A percentile compares a stretch with the other conserved stretches of the same genome.
Evolutionary conservation across 2,888 invertebrate species (phyloP).

Genomic region (Xestia xanthographa): DNA sequence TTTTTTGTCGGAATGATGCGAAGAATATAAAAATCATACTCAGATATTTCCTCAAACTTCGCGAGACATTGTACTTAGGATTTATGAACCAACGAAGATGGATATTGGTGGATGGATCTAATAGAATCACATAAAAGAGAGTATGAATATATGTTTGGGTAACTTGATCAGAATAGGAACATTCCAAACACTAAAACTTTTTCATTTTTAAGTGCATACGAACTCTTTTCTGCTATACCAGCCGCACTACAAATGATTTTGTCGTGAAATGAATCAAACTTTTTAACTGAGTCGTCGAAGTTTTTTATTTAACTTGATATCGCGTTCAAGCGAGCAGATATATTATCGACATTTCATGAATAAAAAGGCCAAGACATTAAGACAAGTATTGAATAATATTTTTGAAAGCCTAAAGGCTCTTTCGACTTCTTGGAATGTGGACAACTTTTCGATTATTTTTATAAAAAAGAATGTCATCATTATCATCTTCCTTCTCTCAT

Average conservation of each 20-base stretch:
- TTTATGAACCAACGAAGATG: conserved; percentile 31
- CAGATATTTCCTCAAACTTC: conserved; percentile 12
- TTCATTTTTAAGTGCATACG: neutral
- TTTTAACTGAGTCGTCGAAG: conserved; percentile 59
- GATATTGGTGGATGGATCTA: conserved; percentile 22
- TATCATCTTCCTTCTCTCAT: neutral
- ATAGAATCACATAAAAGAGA: conserved; percentile 8
- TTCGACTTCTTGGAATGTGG: neutral
- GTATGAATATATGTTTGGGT: neutral
- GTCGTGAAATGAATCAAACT: conserved; percentile 66
- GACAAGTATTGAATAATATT: conserved; percentile 28
- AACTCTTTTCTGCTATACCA: conserved; percentile 15
- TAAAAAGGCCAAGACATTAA: conserved; percentile 45
- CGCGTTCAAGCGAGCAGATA: conserved; percentile 66
- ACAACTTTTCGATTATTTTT: neutral
- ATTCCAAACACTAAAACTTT: neutral
- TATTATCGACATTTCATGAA: conserved; percentile 70
- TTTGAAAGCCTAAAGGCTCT: neutral
- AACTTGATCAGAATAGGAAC: neutral
- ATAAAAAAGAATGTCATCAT: neutral
- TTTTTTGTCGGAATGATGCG: conserved; percentile 32
- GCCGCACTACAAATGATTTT: conserved; percentile 14
- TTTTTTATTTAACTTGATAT: conserved; percentile 77
- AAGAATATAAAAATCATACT: conserved; percentile 36
- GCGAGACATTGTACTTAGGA: conserved; percentile 16